Base-by-base conservation (phyloP, 2,888 invertebrate genomes). In the Gerris lacustris region DNA sequence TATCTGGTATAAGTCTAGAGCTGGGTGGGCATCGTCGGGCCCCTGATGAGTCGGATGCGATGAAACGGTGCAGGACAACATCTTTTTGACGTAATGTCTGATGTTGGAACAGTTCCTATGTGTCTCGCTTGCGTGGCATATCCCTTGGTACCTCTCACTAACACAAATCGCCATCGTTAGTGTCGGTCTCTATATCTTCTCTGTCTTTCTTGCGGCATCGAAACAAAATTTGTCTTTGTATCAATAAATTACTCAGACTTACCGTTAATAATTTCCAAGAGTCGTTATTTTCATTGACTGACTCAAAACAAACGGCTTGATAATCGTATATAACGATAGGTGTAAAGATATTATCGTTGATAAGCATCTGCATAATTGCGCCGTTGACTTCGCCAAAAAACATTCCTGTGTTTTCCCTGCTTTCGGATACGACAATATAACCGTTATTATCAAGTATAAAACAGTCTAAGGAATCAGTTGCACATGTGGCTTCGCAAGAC, bases 401-500 rank as follows among this genome's bases (percentile, higher is more conserved):
- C 77, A 86, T 86, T 5, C 96, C 96, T 0, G 91, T 91, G 72
- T 91, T 86, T 62, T 81, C 83, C 0, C 83, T 80, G 70, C 88
- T 85, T 77, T 92, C 87, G 17, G 91, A 89, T n/a, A 90, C 86
- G 2, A 92, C 81, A 18, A 96, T 90, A 80, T 94, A 96, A 11
- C 96, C 96, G 79, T 94, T 95, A 81, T 96, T 94, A 79, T 96
- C 96, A 70, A 96, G 82, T 47, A 96, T 89, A 79, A 94, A 96
- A 80, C 96, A 96, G 79, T 94, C 93, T 44, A 94, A 82, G 76
- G 91, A 91, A 74, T 91, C 90, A n/a, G 90, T 90, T n/a, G 90
- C 91, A 78, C 94, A 94, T 2, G 77, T 77, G 55, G 74, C 71
- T 43, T 74, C 72, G 64, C 74, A 74, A 18, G 67, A 62, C 11